Percentiles rank a stretch among this genome's conserved stretches.
These are phyloP conservation scores for Agonopterix arenella DNA, from an alignment of 2,888 invertebrate genomes.

Conservation along the genomic window DNA sequence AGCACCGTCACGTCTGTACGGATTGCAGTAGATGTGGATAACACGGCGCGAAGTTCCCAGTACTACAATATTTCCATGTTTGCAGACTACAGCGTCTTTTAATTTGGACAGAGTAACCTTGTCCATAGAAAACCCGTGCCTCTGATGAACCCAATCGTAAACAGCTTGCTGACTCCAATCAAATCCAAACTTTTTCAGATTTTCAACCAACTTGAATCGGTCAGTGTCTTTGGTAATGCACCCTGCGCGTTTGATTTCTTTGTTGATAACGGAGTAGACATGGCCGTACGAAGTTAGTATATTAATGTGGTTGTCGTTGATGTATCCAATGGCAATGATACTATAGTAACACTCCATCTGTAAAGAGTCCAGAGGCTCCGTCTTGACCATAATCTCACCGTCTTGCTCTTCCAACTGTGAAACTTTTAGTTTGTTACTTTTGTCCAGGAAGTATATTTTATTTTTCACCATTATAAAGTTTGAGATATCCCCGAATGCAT, in stretches of 20 bases:
- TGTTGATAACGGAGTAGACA: not conserved
- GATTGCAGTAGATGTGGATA: not conserved
- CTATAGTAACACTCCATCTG: not conserved
- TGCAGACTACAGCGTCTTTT: not conserved
- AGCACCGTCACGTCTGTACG: not conserved
- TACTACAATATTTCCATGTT: not conserved
- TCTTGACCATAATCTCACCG: not conserved
- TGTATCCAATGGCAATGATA: not conserved
- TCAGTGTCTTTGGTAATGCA: not conserved
- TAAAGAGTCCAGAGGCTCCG: not conserved
- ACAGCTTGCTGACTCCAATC: not conserved
- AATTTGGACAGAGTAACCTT: not conserved
- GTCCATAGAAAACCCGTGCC: not conserved
- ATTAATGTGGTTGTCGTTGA: not conserved
- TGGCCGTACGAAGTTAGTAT: not conserved
- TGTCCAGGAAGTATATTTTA: not conserved
- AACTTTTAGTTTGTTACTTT: not conserved
- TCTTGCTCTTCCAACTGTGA: not conserved
- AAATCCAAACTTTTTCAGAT: not conserved
- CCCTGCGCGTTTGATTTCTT: not conserved
- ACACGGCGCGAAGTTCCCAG: not conserved
- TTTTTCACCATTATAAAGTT: not conserved
- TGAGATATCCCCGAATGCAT: not conserved
- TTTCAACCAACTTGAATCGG: not conserved
- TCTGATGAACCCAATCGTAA: not conserved